Percentiles rank a stretch among this genome's conserved stretches.
Conservation (phyloP, 2,113 vertebrate species). For the Paramormyrops kingsleyae region DNA sequence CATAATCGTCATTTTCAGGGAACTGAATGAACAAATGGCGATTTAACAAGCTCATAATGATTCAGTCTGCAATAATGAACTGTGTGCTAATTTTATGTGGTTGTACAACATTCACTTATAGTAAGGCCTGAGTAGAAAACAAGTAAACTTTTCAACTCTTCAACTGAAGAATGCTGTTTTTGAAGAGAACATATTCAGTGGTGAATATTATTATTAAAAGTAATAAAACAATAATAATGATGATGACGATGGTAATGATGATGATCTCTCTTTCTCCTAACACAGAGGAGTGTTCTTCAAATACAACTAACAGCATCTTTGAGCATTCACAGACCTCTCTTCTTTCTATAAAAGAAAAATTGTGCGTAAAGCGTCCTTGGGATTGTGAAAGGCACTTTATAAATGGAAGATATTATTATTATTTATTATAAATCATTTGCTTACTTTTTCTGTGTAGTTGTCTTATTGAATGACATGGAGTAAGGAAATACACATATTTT, state of each 20-base stretch:
- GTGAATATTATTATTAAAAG: not conserved
- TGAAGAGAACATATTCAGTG: not conserved
- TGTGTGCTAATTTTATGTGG: slow-evolving; percentile 3
- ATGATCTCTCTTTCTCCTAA: not conserved
- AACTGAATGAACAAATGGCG: not conserved
- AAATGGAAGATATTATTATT: too few species aligned
- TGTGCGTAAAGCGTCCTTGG: too few species aligned
- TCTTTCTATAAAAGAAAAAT: not conserved
- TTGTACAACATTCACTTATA: not conserved
- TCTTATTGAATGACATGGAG: not conserved
- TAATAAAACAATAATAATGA: not conserved
- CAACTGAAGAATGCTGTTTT: not conserved
- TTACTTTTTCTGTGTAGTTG: not conserved
- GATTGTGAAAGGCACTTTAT: too few species aligned
- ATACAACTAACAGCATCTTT: not conserved
- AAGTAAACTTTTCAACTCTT: not conserved
- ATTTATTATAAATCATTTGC: not conserved
- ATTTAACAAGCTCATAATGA: not conserved
- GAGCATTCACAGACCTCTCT: not conserved
- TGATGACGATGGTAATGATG: not conserved
- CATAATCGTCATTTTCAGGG: not conserved
- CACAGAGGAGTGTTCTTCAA: not conserved
- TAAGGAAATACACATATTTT: not conserved
- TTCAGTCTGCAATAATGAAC: slow-evolving; percentile 3
- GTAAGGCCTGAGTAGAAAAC: not conserved